Conservation (phyloP, 2,797 vertebrate genomes). For the Acrossocheilus wenchowensis region DNA sequence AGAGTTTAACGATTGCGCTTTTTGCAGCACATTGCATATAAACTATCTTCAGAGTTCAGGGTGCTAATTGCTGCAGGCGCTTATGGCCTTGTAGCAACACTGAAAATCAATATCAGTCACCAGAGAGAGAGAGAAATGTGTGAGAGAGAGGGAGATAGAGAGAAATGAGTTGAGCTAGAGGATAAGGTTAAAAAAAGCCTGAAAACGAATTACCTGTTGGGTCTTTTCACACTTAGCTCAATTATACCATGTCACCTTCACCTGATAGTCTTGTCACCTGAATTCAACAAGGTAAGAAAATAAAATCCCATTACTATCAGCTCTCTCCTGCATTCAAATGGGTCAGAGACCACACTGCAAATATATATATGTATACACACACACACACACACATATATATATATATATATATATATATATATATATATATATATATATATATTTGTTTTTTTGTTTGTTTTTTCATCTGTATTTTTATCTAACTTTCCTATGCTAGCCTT, state of each 20-base stretch:
- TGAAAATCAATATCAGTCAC: slow-evolving; percentile 56
- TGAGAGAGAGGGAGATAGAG: background rate
- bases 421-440: no score
- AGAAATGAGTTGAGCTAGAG: background rate
- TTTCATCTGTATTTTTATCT: background rate
- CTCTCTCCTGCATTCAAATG: background rate
- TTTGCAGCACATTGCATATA: slow-evolving; percentile 28
- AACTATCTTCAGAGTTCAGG: slow-evolving; percentile 30
- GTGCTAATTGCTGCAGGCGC: slow-evolving; percentile 45
- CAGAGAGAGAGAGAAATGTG: slow-evolving; percentile 18
- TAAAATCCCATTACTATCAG: background rate
- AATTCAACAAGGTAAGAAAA: slow-evolving; percentile 22
- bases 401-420: no score
- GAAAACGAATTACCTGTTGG: slow-evolving; percentile 15
- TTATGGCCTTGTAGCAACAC: slow-evolving; percentile 41
- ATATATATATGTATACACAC: no score
- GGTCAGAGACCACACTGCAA: background rate
- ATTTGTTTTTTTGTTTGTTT: no score
- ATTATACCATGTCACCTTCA: slow-evolving; percentile 33
- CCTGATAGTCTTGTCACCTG: background rate
- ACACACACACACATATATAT: no score
- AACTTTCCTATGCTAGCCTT: background rate
- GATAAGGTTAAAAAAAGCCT: slow-evolving; percentile 9
- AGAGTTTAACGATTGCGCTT: slow-evolving; percentile 15
- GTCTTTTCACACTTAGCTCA: slow-evolving; percentile 29